Evolutionary conservation across 2,888 invertebrate genomes (phyloP).

Genomic region (Margaritifera margaritifera): DNA sequence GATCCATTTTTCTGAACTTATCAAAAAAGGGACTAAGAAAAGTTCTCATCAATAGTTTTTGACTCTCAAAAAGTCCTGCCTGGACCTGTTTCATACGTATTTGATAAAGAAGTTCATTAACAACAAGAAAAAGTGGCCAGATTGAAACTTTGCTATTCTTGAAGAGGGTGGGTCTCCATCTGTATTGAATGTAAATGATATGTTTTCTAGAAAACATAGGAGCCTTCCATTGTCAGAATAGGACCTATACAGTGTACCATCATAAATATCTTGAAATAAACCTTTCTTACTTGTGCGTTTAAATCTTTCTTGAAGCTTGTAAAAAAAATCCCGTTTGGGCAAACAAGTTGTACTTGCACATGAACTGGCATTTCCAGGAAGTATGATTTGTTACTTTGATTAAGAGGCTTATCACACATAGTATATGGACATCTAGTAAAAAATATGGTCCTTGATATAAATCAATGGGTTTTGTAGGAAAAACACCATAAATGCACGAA

Average conservation of each 20-base stretch:
- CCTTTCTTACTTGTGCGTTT: background rate
- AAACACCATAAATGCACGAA: slow-evolving; percentile 9
- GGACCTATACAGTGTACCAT: slow-evolving; percentile 18
- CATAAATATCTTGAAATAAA: slow-evolving; percentile 20
- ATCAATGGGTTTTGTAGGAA: slow-evolving; percentile 10
- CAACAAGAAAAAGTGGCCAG: slow-evolving; percentile 17
- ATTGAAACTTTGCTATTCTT: slow-evolving; percentile 17
- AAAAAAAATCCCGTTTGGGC: slow-evolving; percentile 10
- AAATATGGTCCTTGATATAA: background rate
- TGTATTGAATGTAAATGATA: slow-evolving; percentile 21
- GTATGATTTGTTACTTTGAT: slow-evolving; percentile 2
- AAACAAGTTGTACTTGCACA: slow-evolving; percentile 17
- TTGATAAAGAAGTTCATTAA: slow-evolving; percentile 24
- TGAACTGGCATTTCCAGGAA: slow-evolving; percentile 16
- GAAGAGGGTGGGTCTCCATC: slow-evolving; percentile 23
- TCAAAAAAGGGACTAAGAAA: slow-evolving; percentile 10
- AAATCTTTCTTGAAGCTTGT: slow-evolving; percentile 12
- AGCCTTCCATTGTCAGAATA: slow-evolving; percentile 4
- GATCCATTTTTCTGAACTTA: background rate
- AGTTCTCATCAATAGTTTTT: slow-evolving; percentile 4
- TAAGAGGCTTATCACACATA: background rate
- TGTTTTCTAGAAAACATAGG: slow-evolving; percentile 7
- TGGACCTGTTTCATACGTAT: slow-evolving; percentile 18
- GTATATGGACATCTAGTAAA: slow-evolving; percentile 5
- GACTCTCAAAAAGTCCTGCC: slow-evolving; percentile 8